Conservation (phyloP, 1,140 invertebrate genomes). For the Drosophila guanche region DNA sequence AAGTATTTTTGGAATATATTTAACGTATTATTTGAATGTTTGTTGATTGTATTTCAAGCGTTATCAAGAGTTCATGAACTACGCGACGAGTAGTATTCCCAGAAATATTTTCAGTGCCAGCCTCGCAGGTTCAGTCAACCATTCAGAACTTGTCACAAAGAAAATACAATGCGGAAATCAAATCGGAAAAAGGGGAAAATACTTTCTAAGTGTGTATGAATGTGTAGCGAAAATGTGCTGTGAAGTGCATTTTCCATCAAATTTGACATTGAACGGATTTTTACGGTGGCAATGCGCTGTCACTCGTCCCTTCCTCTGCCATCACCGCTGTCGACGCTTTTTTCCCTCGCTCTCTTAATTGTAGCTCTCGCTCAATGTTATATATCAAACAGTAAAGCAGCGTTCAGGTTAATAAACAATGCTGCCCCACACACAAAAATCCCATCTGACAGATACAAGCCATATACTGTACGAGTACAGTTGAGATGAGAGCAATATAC, state of each 20-base stretch:
- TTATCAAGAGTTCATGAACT: conserved; percentile 12
- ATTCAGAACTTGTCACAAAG: conserved; percentile 53
- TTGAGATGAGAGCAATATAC: conserved; percentile 2
- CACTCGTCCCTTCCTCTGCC: not conserved
- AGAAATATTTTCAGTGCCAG: conserved; percentile 25
- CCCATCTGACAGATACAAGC: conserved; percentile 50
- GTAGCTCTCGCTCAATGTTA: conserved; percentile 58
- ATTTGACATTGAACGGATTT: conserved; percentile 48
- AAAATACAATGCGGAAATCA: conserved; percentile 56
- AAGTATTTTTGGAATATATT: conserved; percentile 5
- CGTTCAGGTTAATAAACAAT: conserved; percentile 68
- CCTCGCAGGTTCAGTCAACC: conserved; percentile 62
- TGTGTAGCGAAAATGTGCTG: no score
- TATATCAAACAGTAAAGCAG: conserved; percentile 55
- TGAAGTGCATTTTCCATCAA: conserved; percentile 65
- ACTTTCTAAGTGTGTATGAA: conserved; percentile 63
- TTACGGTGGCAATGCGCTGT: conserved; percentile 49
- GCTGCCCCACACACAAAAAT: conserved; percentile 31
- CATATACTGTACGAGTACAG: not conserved
- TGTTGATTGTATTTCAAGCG: not conserved
- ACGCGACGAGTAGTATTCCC: no score
- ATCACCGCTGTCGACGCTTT: no score
- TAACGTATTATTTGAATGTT: not conserved
- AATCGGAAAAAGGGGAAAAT: conserved; percentile 29
- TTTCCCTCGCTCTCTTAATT: conserved; percentile 44